Conservation (phyloP, 2,797 vertebrate species). For the Falco cherrug region DNA sequence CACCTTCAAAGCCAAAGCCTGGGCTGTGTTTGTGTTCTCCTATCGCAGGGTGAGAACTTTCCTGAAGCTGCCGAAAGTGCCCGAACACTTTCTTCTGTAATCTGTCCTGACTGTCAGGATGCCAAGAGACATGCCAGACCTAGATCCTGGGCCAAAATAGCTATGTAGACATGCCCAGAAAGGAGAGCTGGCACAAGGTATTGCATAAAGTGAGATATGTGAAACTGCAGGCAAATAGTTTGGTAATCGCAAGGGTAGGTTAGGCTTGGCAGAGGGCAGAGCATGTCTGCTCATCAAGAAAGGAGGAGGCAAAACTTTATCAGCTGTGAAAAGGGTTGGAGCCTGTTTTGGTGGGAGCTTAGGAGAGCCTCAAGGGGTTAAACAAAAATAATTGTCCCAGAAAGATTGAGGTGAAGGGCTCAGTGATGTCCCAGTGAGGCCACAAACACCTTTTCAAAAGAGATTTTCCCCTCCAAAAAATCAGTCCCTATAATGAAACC, state of each 20-base stretch:
- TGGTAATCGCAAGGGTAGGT: background rate
- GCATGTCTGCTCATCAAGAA: background rate
- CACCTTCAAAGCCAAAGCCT: background rate
- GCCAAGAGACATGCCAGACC: constrained; percentile 35
- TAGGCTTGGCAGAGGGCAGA: constrained; percentile 14
- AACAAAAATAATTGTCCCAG: background rate
- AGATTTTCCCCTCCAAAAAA: background rate
- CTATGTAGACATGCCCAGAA: constrained; percentile 21
- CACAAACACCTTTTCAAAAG: background rate
- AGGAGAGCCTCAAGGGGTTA: background rate
- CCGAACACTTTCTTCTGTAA: constrained; percentile 26
- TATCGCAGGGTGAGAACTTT: background rate
- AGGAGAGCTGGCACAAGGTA: constrained; percentile 34
- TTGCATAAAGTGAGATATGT: constrained; percentile 3
- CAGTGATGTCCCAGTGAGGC: background rate
- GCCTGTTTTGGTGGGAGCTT: background rate
- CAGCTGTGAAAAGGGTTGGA: background rate
- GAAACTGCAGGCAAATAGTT: constrained; percentile 48
- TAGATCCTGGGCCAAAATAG: constrained; percentile 26
- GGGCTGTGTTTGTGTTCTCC: background rate
- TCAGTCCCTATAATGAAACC: background rate
- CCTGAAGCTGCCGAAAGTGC: background rate
- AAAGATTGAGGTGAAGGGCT: background rate
- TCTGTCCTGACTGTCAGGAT: background rate
- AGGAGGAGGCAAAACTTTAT: background rate